Conservation (phyloP, 2,113 vertebrate genomes). For the Sylvia atricapilla region DNA sequence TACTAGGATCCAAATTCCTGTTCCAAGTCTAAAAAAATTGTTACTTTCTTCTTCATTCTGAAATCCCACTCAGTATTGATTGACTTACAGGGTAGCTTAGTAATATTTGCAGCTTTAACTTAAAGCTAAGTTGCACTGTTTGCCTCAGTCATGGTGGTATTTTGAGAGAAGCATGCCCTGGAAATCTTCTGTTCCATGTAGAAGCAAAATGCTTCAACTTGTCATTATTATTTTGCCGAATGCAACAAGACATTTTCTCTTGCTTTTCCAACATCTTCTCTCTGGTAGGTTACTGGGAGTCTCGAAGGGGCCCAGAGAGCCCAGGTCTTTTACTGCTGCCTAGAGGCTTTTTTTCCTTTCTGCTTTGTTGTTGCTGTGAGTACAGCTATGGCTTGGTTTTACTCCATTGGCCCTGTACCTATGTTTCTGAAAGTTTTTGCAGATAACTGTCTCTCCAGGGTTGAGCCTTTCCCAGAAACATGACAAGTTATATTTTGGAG, state of each 20-base stretch:
- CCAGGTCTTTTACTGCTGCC: not conserved
- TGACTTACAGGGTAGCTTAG: not conserved
- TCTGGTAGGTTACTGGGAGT: not conserved
- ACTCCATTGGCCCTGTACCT: not conserved
- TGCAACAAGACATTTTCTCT: not conserved
- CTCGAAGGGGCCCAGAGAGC: not conserved
- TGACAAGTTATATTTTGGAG: not conserved
- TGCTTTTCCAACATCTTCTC: not conserved
- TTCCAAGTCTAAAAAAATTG: not conserved
- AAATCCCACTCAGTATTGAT: not conserved
- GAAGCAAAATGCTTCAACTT: not conserved
- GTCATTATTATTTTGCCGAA: not conserved
- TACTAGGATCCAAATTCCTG: not conserved
- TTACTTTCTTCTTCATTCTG: not conserved
- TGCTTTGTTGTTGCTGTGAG: not conserved
- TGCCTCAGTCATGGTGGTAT: not conserved
- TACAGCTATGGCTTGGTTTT: not conserved
- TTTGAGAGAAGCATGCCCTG: not conserved
- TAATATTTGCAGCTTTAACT: not conserved
- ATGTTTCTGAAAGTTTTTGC: not conserved
- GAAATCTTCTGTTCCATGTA: not conserved
- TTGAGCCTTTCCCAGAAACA: not conserved
- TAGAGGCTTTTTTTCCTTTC: not conserved
- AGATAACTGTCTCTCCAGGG: not conserved
- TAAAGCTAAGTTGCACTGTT: not conserved